Base-by-base conservation (phyloP, 1,140 invertebrate species). In the Atopsyche davidsoni region DNA sequence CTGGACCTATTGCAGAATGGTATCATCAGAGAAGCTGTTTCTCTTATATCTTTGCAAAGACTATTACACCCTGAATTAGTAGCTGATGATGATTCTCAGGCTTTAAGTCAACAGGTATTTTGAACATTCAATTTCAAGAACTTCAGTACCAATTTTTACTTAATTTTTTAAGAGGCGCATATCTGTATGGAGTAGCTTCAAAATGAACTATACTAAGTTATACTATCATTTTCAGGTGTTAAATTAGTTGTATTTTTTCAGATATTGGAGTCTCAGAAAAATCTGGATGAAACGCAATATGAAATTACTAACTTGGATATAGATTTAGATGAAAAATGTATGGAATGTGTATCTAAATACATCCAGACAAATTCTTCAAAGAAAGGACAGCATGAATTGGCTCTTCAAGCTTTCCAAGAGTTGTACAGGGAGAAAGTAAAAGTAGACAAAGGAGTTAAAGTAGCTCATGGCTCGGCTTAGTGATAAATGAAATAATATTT, bases 381-480 rank as follows among this genome's bases (percentile, higher is more conserved):
- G 58, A 80, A 77, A 62, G 71, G 69, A 2, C 75, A 77, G 34
- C 70, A 89, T 24, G 76, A 81, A 46, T 61, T 82, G 11, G 79
- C 80, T 0, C 43, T 89, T 2, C 78, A 84, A 58, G 72, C 77
- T 1, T 80, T 81, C 42, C 77, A 78, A 55, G 82, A 87, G 59
- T 55, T 80, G 22, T 72, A 73, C 36, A 68, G 77, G 19, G 75
- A 80, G 48, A 69, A 75, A 32, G 53, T 75, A 31, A 64, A 78
- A 51, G 51, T 83, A 0, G 73, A 78, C 34, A 59, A 76, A 28
- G 80, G 79, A n/a, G 60, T 87, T 32, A 74, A 75, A 60, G 74
- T 74, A 57, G 79, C 81, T 0, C 83, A 86, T 64, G 82, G 81
- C 42, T n/a, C n/a, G n/a, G n/a, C n/a, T n/a, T n/a, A n/a, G n/a